Evolutionary conservation across 2,113 vertebrate species (phyloP).

Genomic region (Microcebus tavaratra): DNA sequence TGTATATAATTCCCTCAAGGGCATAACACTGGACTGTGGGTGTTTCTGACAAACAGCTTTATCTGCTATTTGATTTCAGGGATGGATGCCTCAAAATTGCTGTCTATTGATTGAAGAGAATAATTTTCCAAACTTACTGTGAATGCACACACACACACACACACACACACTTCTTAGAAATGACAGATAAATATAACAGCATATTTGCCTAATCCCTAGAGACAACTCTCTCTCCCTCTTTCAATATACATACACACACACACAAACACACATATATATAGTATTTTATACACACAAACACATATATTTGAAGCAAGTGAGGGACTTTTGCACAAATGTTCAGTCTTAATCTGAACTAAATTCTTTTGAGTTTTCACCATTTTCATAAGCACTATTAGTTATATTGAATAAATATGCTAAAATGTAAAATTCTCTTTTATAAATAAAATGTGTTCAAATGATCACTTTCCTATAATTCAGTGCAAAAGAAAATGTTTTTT

Average conservation of each 20-base stretch:
- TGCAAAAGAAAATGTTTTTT: not conserved
- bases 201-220: not conserved
- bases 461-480: not conserved
- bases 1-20: not conserved
- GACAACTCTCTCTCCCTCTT: not conserved
- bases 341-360: not conserved
- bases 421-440: not conserved
- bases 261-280: not conserved
- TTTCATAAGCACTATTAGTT: not conserved
- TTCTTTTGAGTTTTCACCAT: not conserved
- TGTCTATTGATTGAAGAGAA: constrained; percentile 56
- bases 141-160: not conserved
- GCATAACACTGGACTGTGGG: not conserved
- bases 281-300: not conserved
- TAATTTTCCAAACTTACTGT: constrained; percentile 7
- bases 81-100: constrained; percentile 63
- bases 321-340: not conserved
- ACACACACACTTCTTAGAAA: not conserved
- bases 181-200: constrained; percentile 1
- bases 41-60: constrained; percentile 33
- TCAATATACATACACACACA: not conserved
- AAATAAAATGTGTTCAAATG: constrained; percentile 24
- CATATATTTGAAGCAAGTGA: not conserved
- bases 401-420: not conserved
- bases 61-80: constrained; percentile 70